These are phyloP conservation scores for Drosophila eohydei DNA, from an alignment of 2,888 invertebrate genomes.

Conservation along the genomic window DNA sequence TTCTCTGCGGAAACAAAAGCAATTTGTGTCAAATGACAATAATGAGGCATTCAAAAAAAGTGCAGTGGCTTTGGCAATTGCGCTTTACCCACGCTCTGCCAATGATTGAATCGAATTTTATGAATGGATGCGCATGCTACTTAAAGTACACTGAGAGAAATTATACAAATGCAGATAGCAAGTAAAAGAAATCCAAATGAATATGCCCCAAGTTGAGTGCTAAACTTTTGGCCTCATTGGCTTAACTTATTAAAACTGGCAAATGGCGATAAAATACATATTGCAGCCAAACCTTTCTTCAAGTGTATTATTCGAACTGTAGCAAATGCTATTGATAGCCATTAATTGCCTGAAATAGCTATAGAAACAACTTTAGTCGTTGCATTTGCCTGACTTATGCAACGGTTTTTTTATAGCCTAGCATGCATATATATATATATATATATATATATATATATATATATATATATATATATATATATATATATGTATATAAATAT, in stretches of 20 bases:
- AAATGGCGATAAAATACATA: neutral
- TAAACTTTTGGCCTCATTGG: neutral
- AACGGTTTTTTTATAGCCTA: slow-evolving; percentile 30
- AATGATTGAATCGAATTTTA: slow-evolving; percentile 21
- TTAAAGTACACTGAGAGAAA: slow-evolving; percentile 10
- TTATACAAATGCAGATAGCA: too few relatives aligned
- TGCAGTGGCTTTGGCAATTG: slow-evolving; percentile 19
- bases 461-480: slow-evolving; percentile 14
- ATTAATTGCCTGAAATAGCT: slow-evolving; percentile 48
- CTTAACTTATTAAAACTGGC: neutral
- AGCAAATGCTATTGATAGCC: slow-evolving; percentile 35
- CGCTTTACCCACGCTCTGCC: slow-evolving; percentile 9
- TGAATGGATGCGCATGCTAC: slow-evolving; percentile 8
- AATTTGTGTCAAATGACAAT: slow-evolving; percentile 21
- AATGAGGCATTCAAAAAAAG: slow-evolving; percentile 28
- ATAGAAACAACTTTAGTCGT: slow-evolving; percentile 5
- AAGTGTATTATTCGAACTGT: slow-evolving; percentile 2
- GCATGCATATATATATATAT: slow-evolving; percentile 12
- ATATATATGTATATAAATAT: slow-evolving; percentile 30
- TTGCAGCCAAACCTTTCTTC: neutral
- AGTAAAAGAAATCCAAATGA: neutral
- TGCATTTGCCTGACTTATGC: slow-evolving; percentile 35
- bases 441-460: slow-evolving; percentile 31
- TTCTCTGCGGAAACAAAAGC: slow-evolving; percentile 9
- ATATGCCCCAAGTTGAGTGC: neutral